Base-by-base conservation (phyloP, 2,888 invertebrate genomes). In the Atrina japonica region DNA sequence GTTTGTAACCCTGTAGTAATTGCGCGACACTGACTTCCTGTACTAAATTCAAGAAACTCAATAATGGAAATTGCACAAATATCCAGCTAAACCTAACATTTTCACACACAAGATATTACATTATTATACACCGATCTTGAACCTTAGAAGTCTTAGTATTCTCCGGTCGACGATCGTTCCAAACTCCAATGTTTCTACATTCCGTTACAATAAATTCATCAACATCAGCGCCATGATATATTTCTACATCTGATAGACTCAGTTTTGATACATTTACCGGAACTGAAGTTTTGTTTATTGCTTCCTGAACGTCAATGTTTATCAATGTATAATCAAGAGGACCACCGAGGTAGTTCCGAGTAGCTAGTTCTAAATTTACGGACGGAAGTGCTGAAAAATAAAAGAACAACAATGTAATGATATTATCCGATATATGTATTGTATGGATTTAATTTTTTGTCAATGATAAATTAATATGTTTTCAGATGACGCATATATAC, bases 141-240 rank as follows among this genome's bases (percentile, higher is more conserved):
- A 82, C 68, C 63, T 76, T 80, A 0, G 85, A 78, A 7, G 77
- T 70, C 49, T 80, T 76, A 29, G 70, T 75, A 70, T 89, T 88
- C 50, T 87, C 83, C 0, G 87, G 85, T 63, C 87, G 68, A 27
- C 78, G 74, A 2, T 87, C 88, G 23, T 84, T 84, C 87, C 88
- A 88, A 9, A 88, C 75, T 0, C 86, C 88, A 30, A 86, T 73
- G 30, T 85, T 80, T 35, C 84, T 71, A 43, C 86, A 85, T 41
- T 88, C 86, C 1, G 81, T 83, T 60, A 87, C 82, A 53, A 89
- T 80, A 66, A 88, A 89, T 65, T 89, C 88, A 56, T 86, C 84
- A 30, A 89, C 88, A 16, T 78, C 83, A 0, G 86, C 79, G 0
- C 89, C 89, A 63, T 85, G 83, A 71, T 81, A 87, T 6, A 86